Evolutionary conservation across 2,888 invertebrate species (phyloP).

Genomic region (Drosophila greeni): DNA sequence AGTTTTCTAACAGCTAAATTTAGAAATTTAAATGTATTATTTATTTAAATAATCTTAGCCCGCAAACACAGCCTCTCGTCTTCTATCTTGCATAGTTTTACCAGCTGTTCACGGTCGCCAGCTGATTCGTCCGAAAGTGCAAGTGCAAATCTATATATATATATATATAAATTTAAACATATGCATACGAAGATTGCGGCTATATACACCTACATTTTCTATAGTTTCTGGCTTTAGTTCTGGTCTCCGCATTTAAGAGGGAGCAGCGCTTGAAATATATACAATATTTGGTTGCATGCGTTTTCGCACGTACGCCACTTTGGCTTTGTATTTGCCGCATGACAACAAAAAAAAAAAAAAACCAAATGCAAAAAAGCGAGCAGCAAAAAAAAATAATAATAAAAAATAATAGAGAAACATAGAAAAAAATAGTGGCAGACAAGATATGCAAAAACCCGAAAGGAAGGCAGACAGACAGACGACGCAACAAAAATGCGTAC

Average conservation of each 20-base stretch:
- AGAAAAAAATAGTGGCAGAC: conserved; percentile 22
- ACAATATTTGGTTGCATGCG: conserved; percentile 74
- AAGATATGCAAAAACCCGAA: conserved; percentile 35
- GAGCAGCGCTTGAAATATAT: conserved; percentile 21
- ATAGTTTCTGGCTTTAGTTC: conserved; percentile 31
- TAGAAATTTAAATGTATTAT: too few species aligned
- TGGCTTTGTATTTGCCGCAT: conserved; percentile 48
- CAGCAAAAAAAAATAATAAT: conserved; percentile 3
- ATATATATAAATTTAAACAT: background rate
- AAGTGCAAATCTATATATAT: conserved; percentile 7
- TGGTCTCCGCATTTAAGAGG: conserved; percentile 32
- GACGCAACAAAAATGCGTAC: conserved; percentile 34
- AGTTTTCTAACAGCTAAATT: background rate
- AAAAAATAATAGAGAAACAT: conserved; percentile 10
- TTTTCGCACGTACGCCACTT: conserved; percentile 78
- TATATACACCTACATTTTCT: conserved; percentile 1
- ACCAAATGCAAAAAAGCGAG: conserved; percentile 20
- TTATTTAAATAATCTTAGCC: background rate
- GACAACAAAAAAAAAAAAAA: too few species aligned
- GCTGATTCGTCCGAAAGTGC: conserved; percentile 31
- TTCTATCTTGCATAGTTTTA: conserved; percentile 2
- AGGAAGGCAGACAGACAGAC: conserved; percentile 3
- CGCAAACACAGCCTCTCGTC: background rate
- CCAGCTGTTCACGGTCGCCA: conserved; percentile 32
- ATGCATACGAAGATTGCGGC: conserved; percentile 18